Base-by-base conservation (phyloP, 2,797 vertebrate genomes). In the Pteronotus mesoamericanus region DNA sequence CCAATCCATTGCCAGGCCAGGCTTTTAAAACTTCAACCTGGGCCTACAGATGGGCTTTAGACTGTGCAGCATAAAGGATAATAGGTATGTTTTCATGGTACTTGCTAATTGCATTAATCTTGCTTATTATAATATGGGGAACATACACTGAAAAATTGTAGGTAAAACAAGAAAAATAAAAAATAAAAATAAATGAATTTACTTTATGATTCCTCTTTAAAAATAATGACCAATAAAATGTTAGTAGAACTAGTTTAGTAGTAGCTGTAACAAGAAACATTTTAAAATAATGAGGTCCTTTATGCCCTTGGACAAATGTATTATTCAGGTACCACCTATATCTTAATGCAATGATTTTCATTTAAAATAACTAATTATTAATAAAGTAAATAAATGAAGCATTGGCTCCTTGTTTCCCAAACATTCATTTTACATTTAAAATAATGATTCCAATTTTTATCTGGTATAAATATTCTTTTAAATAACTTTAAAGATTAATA, bases 151-250 rank as follows among this genome's bases (percentile, higher is more conserved):
- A 93, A 96, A 97, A 93, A 95, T 96, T 97, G 92, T 97, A 95
- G 86, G 95, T 94, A 94, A 97, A 96, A 96, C 93, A 96, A 93
- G 95, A 96, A 96, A 96, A 97, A 97, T 93, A 97, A 96, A 96
- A 96, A 97, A 97, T 94, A 97, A 98, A 97, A 97, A 96, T 96
- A 97, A 97, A 97, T 97, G 96, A 97, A 97, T 98, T 96, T 97
- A 90, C 71, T 97, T 97, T 98, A 97, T 96, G 91, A 96, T 97
- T 96, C 91, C 96, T 96, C 96, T 95, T 97, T 97, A 98, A 98
- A 98, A 98, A 96, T 98, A 98, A 98, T 96, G 97, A 96, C 94
- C 97, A 96, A 97, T 98, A 98, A 98, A 98, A 94, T 91, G 83
- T 93, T 96, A 91, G 93, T 96, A 96, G 96, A 91, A 94, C 91